Base-by-base conservation (phyloP, 2,797 vertebrate species). In the Sebastes ruberrimus region DNA sequence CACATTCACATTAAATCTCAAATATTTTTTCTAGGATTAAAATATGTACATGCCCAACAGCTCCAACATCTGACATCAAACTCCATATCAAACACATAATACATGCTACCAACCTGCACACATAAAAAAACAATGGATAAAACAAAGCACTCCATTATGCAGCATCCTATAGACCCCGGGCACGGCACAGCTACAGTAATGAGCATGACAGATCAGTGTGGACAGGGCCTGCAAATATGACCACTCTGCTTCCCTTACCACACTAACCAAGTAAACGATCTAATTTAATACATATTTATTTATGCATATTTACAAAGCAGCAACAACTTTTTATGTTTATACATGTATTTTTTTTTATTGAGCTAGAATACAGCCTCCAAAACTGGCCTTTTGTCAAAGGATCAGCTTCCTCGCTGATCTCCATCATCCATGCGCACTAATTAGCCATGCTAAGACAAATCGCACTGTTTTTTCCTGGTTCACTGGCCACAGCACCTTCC, bases 361-460 rank as follows among this genome's bases (percentile, higher is more conserved):
- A 38, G 64, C 28, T 53, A 35, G 55, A 74, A 35, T 14, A 67
- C 23, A 57, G 49, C 53, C 70, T 71, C 67, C 2, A 7, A 80
- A 61, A 61, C 81, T 81, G 80, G 84, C 82, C 76, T 57, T 46
- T 74, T 78, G 86, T 89, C 88, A 93, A 86, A 78, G 70, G 71
- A 87, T 86, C 87, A 83, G 76, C 82, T 78, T 75, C 56, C 67
- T 72, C 57, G 66, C 63, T 84, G 86, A 93, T 93, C 81, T 71
- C 64, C 89, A 89, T 90, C 84, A 70, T 74, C 74, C 80, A 72
- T 80, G 85, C 2, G 5, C 79, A 72, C 85, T 92, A 93, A 93
- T 94, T 92, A 90, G 76, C 81, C 77, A 85, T 69, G 83, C 83
- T 86, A 82, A 87, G 81, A 85, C 82, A 85, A 89, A 92, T 90